Base-by-base conservation (phyloP, 2,888 invertebrate species). In the Ernsta delagoae region DNA sequence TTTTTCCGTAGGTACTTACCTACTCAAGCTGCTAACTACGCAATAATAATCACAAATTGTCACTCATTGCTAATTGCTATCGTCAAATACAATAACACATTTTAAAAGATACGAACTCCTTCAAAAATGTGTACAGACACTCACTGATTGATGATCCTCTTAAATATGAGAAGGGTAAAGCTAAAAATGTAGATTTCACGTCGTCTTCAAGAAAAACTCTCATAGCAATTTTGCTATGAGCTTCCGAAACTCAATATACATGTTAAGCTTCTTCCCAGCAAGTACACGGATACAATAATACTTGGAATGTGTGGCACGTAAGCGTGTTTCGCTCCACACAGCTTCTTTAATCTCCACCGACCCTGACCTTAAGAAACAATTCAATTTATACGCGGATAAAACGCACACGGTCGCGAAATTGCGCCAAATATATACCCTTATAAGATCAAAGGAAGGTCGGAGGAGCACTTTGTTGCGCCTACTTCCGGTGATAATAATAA, bases 401-500 rank as follows among this genome's bases (percentile, higher is more conserved):
- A 48, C 43, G 43, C 31, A 64, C 56, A 45, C 36, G 12, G 45
- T 48, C 24, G 16, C 36, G 36, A 50, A 50, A 62, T 5, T n/a
- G 54, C 39, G 39, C 53, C 39, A 41, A 63, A 63, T 63, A 31
- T 31, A 31, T 63, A 41, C 54, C 54, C 54, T 62, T 53, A n/a
- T 12, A 41, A 11, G 36, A 62, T 36, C n/a, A 54, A 31, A 50
- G 53, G 65, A 65, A 65, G 65, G 65, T 59, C 59, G 41, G n/a
- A 59, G 31, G 16, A 16, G 16, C 16, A 16, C 64, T 64, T 65
- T 65, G 53, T 24, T 8, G 39, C 5, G 9, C 63, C 36, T 34
- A 65, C 48, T 65, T 65, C 65, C 65, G 65, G 9, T 7, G 59
- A 24, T 50, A 65, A 59, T 24, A 54, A 54, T 54, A 54, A 16